Base-by-base conservation (phyloP, 1,140 invertebrate genomes). In the Scaptomyza pallida region DNA sequence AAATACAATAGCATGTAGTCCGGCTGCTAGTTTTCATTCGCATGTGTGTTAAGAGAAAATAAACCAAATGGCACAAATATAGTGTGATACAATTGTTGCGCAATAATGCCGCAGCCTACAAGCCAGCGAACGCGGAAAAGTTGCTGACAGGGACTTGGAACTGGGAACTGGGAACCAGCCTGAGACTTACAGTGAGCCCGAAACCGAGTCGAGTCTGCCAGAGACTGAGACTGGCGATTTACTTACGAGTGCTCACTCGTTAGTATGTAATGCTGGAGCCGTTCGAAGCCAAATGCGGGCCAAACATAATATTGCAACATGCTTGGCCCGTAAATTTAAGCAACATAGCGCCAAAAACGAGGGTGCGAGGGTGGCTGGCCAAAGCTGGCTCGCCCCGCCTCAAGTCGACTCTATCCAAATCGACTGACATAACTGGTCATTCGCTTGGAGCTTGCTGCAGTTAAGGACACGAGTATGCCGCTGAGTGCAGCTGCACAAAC, bases 351-450 rank as follows among this genome's bases (percentile, higher is more conserved):
- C 78, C 78, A 86, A 88, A 77, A 65, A 65, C 70, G 81, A 75
- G 79, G 80, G 79, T 82, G 79, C 81, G 82, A 63, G 81, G 81
- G 78, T 81, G 78, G 73, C 64, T 81, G 74, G 73, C 64, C 75
- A 78, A 43, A 79, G 77, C 60, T 63, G 67, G 54, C 63, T 75
- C 56, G 69, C 57, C 75, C 61, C 72, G 40, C 56, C 69, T 63
- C 51, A 26, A 41, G 15, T 33, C 70, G 81, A 72, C 72, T 86
- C 67, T 67, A 68, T 64, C 71, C 48, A 69, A 71, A 52, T 72
- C 82, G 59, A 68, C 81, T 86, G 81, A 86, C 81, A 86, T 86
- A 86, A 86, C 81, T 86, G 81, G 81, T 86, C 81, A 86, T 88
- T 88, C 82, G 81, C 81, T 78, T 77, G 79, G 3, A 60, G 64